phyloP scores from a whole-genome alignment of 1,140 invertebrate species.

The Lithobius niger region DNA sequence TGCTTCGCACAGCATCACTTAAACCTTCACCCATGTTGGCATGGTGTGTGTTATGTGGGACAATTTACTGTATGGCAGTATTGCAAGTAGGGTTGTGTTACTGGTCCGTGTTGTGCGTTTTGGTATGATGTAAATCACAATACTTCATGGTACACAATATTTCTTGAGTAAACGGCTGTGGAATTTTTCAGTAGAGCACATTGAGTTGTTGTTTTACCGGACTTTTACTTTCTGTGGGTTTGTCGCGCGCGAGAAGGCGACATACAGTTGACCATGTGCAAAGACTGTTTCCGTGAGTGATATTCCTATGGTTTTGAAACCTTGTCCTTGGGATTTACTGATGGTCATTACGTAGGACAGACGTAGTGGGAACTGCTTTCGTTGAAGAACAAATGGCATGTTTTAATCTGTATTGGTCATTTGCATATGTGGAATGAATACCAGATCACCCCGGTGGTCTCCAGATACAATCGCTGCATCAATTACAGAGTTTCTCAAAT shows the following conservation, averaged over 20 bases:
- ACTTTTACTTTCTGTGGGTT: background rate
- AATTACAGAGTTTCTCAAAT: background rate
- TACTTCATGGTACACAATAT: too few relatives aligned
- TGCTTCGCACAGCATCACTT: too few relatives aligned
- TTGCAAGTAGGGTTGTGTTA: too few relatives aligned
- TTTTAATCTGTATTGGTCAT: background rate
- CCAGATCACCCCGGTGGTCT: background rate
- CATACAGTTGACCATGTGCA: constrained; percentile 35
- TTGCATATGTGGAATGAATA: background rate
- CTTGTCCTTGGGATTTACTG: constrained; percentile 41
- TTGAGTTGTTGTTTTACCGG: too few relatives aligned
- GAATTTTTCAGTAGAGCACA: too few relatives aligned
- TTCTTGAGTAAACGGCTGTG: too few relatives aligned
- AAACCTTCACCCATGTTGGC: too few relatives aligned
- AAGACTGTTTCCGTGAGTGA: constrained; percentile 30
- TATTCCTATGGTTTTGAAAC: constrained; percentile 26
- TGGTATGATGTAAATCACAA: too few relatives aligned
- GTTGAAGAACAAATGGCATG: constrained; percentile 26
- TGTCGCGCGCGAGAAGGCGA: constrained; percentile 23
- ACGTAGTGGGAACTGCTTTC: constrained; percentile 37
- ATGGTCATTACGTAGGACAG: constrained; percentile 38
- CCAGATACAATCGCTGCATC: background rate
- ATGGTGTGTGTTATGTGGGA: too few relatives aligned
- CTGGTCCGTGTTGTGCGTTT: too few relatives aligned
- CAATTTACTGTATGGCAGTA: too few relatives aligned